Conservation (phyloP, 2,888 invertebrate species). For the Nematopogon swammerdamellus region DNA sequence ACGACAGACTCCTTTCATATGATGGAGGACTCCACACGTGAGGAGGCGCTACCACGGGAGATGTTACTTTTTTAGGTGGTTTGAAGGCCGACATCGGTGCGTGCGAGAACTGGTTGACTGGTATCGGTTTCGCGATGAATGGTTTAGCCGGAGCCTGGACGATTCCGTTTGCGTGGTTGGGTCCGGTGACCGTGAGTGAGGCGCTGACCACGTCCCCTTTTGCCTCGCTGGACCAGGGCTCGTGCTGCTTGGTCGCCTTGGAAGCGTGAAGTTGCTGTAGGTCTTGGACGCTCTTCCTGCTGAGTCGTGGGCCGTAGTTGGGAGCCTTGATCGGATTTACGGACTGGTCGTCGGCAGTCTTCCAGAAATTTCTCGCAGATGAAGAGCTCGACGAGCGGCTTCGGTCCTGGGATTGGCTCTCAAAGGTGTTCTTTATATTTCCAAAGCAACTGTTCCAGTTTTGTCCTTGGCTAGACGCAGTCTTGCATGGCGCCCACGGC, state of each 20-base stretch:
- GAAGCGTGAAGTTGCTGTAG: conserved; percentile 17
- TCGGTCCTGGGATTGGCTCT: conserved; percentile 36
- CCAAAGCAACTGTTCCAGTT: conserved; percentile 85
- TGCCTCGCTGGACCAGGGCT: conserved; percentile 42
- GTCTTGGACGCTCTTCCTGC: conserved; percentile 18
- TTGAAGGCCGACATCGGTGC: conserved; percentile 75
- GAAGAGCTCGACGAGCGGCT: conserved; percentile 42
- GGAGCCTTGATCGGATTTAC: conserved; percentile 19
- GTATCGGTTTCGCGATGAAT: conserved; percentile 54
- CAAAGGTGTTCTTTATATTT: conserved; percentile 79
- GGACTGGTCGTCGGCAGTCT: conserved; percentile 50
- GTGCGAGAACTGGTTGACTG: conserved; percentile 72
- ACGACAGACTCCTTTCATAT: conserved; percentile 3
- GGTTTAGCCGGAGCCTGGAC: conserved; percentile 27
- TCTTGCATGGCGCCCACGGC: conserved; percentile 4
- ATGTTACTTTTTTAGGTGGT: conserved; percentile 49
- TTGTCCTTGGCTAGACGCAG: conserved; percentile 5
- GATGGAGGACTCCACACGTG: conserved; percentile 47
- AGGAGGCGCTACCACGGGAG: conserved; percentile 29
- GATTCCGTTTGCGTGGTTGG: conserved; percentile 1
- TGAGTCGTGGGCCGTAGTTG: conserved; percentile 28
- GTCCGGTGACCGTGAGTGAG: conserved; percentile 25
- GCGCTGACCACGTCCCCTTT: conserved; percentile 32
- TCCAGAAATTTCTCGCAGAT: conserved; percentile 61
- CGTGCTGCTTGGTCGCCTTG: conserved; percentile 31